Evolutionary conservation across 2,888 invertebrate genomes (phyloP).

Genomic region (Dromius quadrimaculatus): DNA sequence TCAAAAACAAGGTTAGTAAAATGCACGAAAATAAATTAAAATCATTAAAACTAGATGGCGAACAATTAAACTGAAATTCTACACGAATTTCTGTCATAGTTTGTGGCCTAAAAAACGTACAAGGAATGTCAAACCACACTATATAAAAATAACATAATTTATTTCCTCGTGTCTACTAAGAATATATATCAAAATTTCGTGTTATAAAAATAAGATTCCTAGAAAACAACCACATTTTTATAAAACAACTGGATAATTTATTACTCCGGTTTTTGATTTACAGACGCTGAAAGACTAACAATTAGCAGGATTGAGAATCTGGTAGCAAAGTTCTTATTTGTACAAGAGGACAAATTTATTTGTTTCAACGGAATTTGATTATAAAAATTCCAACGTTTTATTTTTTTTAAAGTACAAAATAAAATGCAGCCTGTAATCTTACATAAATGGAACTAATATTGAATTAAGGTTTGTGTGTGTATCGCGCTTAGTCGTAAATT

Average conservation of each 20-base stretch:
- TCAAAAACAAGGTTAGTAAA: neutral
- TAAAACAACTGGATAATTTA: constrained; percentile 47
- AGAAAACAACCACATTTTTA: constrained; percentile 45
- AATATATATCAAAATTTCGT: constrained; percentile 47
- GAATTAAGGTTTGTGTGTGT: constrained; percentile 27
- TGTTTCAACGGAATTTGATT: no score
- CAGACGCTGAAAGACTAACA: constrained; percentile 37
- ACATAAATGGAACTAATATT: neutral
- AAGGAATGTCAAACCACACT: constrained; percentile 36
- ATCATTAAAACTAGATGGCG: constrained; percentile 44
- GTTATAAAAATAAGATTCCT: constrained; percentile 43
- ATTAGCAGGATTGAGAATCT: constrained; percentile 42
- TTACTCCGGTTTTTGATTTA: constrained; percentile 43
- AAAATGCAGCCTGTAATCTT: neutral
- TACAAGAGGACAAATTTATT: no score
- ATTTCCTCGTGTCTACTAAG: constrained; percentile 24
- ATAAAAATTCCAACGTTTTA: no score
- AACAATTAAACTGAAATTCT: constrained; percentile 41
- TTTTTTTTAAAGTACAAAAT: no score
- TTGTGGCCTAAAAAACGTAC: constrained; percentile 22
- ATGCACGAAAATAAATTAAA: constrained; percentile 27
- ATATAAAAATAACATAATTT: constrained; percentile 50
- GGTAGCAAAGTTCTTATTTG: no score
- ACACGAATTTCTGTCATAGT: constrained; percentile 46
- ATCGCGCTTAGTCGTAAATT: constrained; percentile 39